These are phyloP conservation scores for Artibeus jamaicensis DNA, from an alignment of 2,797 vertebrate genomes.

Conservation along the genomic window DNA sequence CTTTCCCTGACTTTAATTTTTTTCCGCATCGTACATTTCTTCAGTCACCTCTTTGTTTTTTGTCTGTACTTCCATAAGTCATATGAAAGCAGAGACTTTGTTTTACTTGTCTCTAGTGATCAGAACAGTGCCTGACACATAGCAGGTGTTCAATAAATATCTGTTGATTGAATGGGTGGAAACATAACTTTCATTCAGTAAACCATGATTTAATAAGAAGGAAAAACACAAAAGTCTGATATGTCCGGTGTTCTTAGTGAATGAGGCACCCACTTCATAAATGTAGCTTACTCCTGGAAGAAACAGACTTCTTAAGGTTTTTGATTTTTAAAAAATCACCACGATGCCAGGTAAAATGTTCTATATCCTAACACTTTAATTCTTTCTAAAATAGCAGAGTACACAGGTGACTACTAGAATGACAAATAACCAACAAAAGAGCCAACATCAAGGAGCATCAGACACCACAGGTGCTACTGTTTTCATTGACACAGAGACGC, in stretches of 20 bases:
- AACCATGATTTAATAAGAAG: neutral
- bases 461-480: no score
- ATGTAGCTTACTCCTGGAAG: neutral
- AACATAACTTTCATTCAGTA: neutral
- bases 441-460: no score
- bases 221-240: neutral
- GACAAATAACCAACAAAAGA: neutral
- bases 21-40: neutral
- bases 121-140: neutral
- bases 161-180: neutral
- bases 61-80: neutral
- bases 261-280: neutral
- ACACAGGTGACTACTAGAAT: neutral
- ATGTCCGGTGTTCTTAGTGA: neutral
- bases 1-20: neutral
- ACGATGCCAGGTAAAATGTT: neutral
- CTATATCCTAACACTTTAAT: neutral
- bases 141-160: neutral
- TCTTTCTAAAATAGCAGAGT: neutral
- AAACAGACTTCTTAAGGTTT: neutral
- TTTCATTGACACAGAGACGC: neutral
- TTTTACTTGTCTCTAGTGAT: neutral
- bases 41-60: neutral
- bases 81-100: neutral
- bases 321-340: neutral